A percentile compares a stretch with the other conserved stretches of the same genome.
phyloP scores from a whole-genome alignment of 2,113 vertebrate species.

The Neopipo cinnamomea region DNA sequence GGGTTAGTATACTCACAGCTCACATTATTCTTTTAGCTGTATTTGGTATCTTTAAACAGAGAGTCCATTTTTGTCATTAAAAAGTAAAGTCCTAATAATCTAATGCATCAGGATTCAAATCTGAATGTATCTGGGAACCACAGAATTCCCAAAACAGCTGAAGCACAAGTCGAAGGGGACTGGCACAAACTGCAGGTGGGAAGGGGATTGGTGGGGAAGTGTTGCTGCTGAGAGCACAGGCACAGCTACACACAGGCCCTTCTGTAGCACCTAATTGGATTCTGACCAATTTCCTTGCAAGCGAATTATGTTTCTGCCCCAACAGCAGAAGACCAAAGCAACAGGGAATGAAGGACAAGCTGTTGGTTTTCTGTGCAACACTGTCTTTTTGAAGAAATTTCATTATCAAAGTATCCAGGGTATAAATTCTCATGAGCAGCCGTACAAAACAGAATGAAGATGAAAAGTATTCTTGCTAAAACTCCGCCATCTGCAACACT shows the following conservation, averaged over 20 bases:
- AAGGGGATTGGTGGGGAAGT: neutral
- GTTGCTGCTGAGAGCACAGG: neutral
- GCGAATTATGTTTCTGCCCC: neutral
- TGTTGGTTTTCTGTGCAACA: neutral
- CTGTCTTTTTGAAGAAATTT: neutral
- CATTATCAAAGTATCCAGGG: neutral
- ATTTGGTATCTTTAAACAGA: neutral
- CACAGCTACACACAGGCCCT: rapidly evolving
- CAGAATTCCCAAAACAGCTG: rapidly evolving
- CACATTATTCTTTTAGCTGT: rapidly evolving
- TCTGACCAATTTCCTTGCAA: neutral
- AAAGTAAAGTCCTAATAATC: neutral
- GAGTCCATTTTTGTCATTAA: neutral
- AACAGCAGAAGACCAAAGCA: neutral
- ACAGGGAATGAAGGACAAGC: neutral
- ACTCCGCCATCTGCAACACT: neutral
- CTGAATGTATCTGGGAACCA: neutral
- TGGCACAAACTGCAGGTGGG: neutral
- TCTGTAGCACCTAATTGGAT: neutral
- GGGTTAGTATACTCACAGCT: neutral
- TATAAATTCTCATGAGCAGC: neutral
- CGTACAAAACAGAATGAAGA: neutral
- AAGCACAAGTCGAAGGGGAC: neutral
- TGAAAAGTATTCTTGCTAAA: neutral
- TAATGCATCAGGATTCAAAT: neutral